Base-by-base conservation (phyloP, 2,113 vertebrate species). In the Pelmatolapia mariae region DNA sequence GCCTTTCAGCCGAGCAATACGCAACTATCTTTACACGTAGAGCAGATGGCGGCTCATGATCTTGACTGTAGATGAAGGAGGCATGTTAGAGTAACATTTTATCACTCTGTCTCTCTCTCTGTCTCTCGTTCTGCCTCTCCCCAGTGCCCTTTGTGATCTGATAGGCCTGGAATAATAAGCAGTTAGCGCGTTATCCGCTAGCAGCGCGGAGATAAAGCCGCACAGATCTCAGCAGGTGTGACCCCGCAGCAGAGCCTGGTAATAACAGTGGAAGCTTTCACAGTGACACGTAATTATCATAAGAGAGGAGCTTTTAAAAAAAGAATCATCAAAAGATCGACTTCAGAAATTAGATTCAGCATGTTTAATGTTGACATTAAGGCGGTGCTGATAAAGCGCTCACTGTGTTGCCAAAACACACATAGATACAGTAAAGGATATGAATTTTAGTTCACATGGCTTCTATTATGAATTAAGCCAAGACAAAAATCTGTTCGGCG, bases 81-180 rank as follows among this genome's bases (percentile, higher is more conserved):
- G 40, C 11, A 12, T 47, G 15, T 89, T 86, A 61, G 38, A 80
- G 78, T 76, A 33, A 81, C 10, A 26, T 19, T 66, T 45, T 50
- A 45, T 66, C 33, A 47, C 11, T 36, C 59, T 38, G 16, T 47
- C 15, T 84, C 7, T 47, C 36, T 6, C 5, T 31, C 53, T 50
- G 36, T 45, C 36, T 80, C 52, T 31, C 31, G 56, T 13, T 54
- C 38, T 15, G n/a, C 22, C 50, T 82, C 73, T 71, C 38, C 80
- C 38, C 22, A 2, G n/a, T 86, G 88, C 82, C 91, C 88, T 93
- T 89, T 92, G 53, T 89, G 88, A 94, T 94, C 86, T 88, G 82
- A 92, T 92, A 88, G 87, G 91, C 85, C 76, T 24, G 71, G 89
- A 94, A 92, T 95, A 96, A 95, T 94, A 95, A 95, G 90, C 91